Conservation (phyloP, 2,797 vertebrate species). For the Enteromius trimaculatus region DNA sequence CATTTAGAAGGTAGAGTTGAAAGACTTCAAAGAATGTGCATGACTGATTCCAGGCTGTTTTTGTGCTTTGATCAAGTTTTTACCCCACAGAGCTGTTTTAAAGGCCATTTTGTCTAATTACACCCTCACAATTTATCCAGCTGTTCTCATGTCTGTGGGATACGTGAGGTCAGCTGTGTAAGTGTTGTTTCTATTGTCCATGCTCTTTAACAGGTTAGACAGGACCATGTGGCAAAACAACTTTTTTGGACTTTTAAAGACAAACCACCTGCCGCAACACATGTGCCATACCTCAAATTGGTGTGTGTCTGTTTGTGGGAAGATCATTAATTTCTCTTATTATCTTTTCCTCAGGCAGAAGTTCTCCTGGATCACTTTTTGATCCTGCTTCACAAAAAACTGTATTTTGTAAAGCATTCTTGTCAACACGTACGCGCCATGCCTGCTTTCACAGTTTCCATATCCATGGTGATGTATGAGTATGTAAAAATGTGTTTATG, state of each 20-base stretch:
- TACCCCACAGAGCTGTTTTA: not conserved
- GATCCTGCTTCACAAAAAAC: not conserved
- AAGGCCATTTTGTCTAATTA: slow-evolving; percentile 48
- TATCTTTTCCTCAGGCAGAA: not conserved
- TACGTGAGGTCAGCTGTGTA: slow-evolving; percentile 9
- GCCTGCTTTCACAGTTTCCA: slow-evolving; percentile 4
- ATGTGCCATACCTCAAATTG: not conserved
- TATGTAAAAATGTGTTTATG: slow-evolving; percentile 49
- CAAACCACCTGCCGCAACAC: slow-evolving; percentile 53
- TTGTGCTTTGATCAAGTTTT: slow-evolving; percentile 1
- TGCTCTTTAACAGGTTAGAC: slow-evolving; percentile 44
- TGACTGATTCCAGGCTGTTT: slow-evolving; percentile 18
- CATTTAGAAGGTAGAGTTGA: slow-evolving; percentile 4
- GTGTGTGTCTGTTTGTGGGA: slow-evolving; percentile 15
- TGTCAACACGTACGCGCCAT: not conserved
- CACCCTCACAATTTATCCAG: slow-evolving; percentile 61
- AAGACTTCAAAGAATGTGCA: slow-evolving; percentile 18
- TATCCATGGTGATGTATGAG: slow-evolving; percentile 2
- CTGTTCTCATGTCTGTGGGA: slow-evolving; percentile 58
- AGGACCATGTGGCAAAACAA: slow-evolving; percentile 51
- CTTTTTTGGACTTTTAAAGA: slow-evolving; percentile 54
- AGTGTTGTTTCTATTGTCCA: slow-evolving; percentile 40
- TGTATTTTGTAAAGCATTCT: slow-evolving; percentile 31
- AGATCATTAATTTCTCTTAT: slow-evolving; percentile 16
- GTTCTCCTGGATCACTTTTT: slow-evolving; percentile 8